These are phyloP conservation scores for Uropetala carovei DNA, from an alignment of 2,888 invertebrate species.

Conservation along the genomic window DNA sequence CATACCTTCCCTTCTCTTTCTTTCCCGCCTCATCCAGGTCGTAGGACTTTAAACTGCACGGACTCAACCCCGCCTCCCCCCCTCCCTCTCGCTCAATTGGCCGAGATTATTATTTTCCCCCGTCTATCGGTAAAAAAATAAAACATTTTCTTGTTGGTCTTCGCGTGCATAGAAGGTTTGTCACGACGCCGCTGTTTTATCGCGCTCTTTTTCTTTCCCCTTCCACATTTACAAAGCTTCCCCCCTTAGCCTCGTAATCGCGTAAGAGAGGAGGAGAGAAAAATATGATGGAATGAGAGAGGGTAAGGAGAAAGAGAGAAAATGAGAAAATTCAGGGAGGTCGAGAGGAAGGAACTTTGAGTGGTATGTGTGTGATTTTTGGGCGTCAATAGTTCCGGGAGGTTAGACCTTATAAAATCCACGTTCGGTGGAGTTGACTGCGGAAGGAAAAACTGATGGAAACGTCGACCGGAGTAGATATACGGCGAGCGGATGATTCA, in stretches of 20 bases:
- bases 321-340: neutral
- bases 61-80: neutral
- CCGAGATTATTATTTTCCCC: slow-evolving; percentile 19
- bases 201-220: neutral
- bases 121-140: neutral
- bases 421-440: no score
- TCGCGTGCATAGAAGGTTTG: slow-evolving; percentile 19
- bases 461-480: no score
- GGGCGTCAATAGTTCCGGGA: slow-evolving; percentile 34
- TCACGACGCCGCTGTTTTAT: slow-evolving; percentile 28
- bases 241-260: neutral
- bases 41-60: neutral
- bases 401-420: neutral
- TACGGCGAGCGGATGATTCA: neutral
- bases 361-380: slow-evolving; percentile 6
- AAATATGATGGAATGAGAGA: neutral
- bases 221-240: neutral
- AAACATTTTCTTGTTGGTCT: slow-evolving; percentile 4
- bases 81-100: neutral
- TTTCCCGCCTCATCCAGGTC: neutral
- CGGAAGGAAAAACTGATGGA: no score
- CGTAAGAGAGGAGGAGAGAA: neutral
- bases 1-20: neutral
- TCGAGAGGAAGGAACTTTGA: neutral
- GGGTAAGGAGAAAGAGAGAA: neutral